These are phyloP conservation scores for Acropora tenuis DNA, from an alignment of 64 coral and sea anemone genomes.

Conservation along the genomic window DNA sequence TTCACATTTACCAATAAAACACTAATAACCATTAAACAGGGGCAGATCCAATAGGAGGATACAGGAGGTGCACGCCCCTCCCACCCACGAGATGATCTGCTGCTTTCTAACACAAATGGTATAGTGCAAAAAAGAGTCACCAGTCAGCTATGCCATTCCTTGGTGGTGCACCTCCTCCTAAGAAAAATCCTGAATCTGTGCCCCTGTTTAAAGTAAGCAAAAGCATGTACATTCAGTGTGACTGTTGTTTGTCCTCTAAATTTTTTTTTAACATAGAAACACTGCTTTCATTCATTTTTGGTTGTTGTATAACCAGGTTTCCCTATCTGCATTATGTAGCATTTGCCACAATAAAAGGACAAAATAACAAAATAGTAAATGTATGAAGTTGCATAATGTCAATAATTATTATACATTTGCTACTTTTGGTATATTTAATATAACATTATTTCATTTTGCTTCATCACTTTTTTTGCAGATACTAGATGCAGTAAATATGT, in stretches of 20 bases:
- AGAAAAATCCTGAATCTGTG: neutral
- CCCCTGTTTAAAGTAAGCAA: neutral
- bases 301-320: neutral
- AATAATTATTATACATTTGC: neutral
- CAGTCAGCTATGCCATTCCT: neutral
- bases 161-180: neutral
- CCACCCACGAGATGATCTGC: neutral
- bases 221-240: neutral
- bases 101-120: neutral
- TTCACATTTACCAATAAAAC: neutral
- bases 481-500: neutral
- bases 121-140: neutral
- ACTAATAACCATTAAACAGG: neutral
- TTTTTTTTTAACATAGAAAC: neutral
- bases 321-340: neutral
- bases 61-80: neutral
- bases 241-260: neutral
- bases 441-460: neutral
- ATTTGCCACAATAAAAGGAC: neutral
- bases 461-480: conserved; percentile 7
- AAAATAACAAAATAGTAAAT: neutral
- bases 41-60: neutral
- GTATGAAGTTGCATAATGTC: neutral
- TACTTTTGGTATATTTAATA: neutral
- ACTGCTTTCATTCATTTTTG: neutral